phyloP scores from a whole-genome alignment of 2,797 vertebrate genomes.

The Anabacerthia variegaticeps region DNA sequence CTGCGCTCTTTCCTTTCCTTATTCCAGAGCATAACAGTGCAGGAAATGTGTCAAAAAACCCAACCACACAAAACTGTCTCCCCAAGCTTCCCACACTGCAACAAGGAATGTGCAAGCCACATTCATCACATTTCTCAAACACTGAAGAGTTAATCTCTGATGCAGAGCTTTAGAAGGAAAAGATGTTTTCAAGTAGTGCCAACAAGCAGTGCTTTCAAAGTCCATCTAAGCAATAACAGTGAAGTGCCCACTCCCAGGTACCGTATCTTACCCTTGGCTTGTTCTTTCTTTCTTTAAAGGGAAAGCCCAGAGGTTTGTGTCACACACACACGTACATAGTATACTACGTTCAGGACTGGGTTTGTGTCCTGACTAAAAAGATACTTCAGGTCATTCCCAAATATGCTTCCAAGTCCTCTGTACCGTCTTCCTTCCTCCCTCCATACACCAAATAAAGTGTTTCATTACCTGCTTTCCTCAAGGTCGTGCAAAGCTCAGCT shows the following conservation, averaged over 20 bases:
- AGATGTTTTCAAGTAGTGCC: not conserved
- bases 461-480: not conserved
- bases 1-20: not conserved
- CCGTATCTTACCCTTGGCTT: not conserved
- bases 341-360: not conserved
- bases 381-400: not conserved
- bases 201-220: not conserved
- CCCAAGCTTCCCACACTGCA: not conserved
- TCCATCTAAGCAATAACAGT: not conserved
- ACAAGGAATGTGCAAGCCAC: not conserved
- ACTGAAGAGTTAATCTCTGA: not conserved
- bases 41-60: not conserved
- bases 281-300: not conserved
- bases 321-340: not conserved
- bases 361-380: not conserved
- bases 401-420: not conserved
- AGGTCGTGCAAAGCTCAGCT: not conserved
- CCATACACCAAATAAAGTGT: not conserved
- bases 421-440: not conserved
- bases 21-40: not conserved
- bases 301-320: not conserved
- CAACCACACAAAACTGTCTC: not conserved
- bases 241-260: not conserved
- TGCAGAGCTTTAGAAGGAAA: not conserved
- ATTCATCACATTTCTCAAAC: not conserved